Evolutionary conservation across 2,797 vertebrate species (phyloP), one percentile per base, ranked within the genome.

Genomic region (Craterocephalus amniculus): DNA sequence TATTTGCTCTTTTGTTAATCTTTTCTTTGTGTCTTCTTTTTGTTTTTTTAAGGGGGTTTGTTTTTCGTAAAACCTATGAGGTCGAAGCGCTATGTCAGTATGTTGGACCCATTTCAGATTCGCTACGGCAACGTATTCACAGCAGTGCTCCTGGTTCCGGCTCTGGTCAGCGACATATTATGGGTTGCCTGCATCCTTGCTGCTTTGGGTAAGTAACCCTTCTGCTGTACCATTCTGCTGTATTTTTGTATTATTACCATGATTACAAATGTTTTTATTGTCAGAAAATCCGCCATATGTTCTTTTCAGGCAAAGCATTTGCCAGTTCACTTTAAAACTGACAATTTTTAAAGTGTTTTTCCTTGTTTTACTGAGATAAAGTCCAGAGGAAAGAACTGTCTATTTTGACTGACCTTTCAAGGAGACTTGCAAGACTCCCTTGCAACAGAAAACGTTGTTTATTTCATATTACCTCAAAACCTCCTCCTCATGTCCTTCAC

Each of bases 171-270:
- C 76, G 94, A 95, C 71, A 60, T 95, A 55, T 91, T 90, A 66
- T 95, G 93, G 93, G 93, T 94, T 77, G 90, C 94, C 74, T 91
- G 92, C 78, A 92, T 93, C 75, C 88, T 95, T 63, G 87, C 91
- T 60, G 93, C 91, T 16, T 78, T 95, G 24, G 94, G 94, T 95
- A 85, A 86, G 78, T 72, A 62, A 58, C 13, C 7, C 9, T 22
- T 34, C 56, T 7, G 0, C n/a, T 22, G 1, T 22, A 22, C 12
- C 9, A 34, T 45, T 45, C n/a, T 58, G 36, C 55, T n/a, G 22
- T n/a, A 27, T 22, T 51, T 24, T 24, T 48, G 2, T n/a, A 27
- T 54, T 27, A 54, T 27, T 14, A 54, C 14, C 12, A 54, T 6
- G 24, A 13, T 12, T 45, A 22, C 27, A 4, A 13, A 14, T n/a